A percentile compares a stretch with the other conserved stretches of the same genome.
Evolutionary conservation across 2,113 vertebrate species (phyloP).

Genomic region (Oreochromis tanganicae): DNA sequence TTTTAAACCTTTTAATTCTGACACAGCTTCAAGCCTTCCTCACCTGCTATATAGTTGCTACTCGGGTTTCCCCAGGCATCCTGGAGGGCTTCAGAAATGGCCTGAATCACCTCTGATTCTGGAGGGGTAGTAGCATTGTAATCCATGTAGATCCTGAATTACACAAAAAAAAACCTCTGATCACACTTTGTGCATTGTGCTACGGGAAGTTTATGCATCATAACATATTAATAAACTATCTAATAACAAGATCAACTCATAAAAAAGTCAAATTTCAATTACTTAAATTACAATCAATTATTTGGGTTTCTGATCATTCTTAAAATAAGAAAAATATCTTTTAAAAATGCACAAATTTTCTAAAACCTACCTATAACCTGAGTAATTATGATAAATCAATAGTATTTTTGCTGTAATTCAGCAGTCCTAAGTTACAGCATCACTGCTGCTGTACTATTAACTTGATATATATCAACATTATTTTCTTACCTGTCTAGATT

Average conservation of each 20-base stretch:
- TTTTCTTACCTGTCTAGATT: slow-evolving; percentile 30
- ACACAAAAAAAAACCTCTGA: neutral
- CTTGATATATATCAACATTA: neutral
- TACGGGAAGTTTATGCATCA: neutral
- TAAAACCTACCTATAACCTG: neutral
- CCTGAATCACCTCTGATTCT: slow-evolving; percentile 77
- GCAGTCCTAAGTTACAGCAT: neutral
- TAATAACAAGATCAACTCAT: neutral
- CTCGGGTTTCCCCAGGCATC: slow-evolving; percentile 97
- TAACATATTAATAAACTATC: neutral
- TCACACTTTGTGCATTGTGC: neutral
- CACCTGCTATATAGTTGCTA: slow-evolving; percentile 83
- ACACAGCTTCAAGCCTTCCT: neutral
- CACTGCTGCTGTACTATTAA: neutral
- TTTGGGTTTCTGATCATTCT: neutral
- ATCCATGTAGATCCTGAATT: slow-evolving; percentile 85
- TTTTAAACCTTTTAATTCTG: neutral
- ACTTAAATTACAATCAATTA: neutral
- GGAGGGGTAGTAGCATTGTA: slow-evolving; percentile 90
- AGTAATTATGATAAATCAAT: neutral
- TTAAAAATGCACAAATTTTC: neutral
- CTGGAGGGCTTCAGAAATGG: slow-evolving; percentile 74
- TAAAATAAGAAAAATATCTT: neutral
- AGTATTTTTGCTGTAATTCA: neutral
- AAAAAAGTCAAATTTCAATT: neutral